Percentiles rank a stretch among this genome's conserved stretches.
phyloP scores from a whole-genome alignment of 2,797 vertebrate species.

The Xyrichtys novacula region DNA sequence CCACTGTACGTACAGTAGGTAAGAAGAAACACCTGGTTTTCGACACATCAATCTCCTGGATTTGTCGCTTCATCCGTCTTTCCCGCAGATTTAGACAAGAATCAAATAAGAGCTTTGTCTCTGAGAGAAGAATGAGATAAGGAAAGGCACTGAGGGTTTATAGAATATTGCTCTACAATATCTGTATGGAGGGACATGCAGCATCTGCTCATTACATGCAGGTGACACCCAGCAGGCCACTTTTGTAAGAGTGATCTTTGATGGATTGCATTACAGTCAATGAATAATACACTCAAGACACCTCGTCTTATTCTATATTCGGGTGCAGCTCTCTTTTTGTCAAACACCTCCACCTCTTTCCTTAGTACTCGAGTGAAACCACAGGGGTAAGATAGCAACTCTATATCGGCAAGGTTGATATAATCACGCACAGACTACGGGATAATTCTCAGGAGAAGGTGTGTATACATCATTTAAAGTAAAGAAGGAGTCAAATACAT shows the following conservation, averaged over 20 bases:
- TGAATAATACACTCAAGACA: conserved; percentile 50
- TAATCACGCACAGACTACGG: conserved; percentile 45
- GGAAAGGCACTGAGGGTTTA: conserved; percentile 4
- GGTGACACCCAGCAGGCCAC: not conserved
- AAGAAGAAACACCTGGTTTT: no score
- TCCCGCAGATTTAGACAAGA: conserved; percentile 2
- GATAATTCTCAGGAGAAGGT: conserved; percentile 35
- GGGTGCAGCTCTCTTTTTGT: conserved; percentile 46
- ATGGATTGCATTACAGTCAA: conserved; percentile 52
- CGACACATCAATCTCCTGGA: not conserved
- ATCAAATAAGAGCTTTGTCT: conserved; percentile 4
- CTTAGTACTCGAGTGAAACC: conserved; percentile 48
- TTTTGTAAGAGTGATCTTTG: conserved; percentile 29
- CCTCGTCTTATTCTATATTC: conserved; percentile 42
- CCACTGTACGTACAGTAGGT: not conserved
- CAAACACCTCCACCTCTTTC: conserved; percentile 45
- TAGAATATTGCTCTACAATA: not conserved
- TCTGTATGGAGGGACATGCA: not conserved
- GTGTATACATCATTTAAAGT: conserved; percentile 28
- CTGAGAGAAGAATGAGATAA: not conserved
- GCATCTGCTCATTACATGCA: conserved; percentile 5
- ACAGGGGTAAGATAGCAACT: conserved; percentile 56
- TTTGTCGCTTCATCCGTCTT: not conserved
- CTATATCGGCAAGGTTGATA: conserved; percentile 46
- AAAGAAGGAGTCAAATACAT: not conserved